Percentiles rank a stretch among this genome's conserved stretches.
Conservation (phyloP, 2,888 invertebrate species). For the Drosophila fungiperda region DNA sequence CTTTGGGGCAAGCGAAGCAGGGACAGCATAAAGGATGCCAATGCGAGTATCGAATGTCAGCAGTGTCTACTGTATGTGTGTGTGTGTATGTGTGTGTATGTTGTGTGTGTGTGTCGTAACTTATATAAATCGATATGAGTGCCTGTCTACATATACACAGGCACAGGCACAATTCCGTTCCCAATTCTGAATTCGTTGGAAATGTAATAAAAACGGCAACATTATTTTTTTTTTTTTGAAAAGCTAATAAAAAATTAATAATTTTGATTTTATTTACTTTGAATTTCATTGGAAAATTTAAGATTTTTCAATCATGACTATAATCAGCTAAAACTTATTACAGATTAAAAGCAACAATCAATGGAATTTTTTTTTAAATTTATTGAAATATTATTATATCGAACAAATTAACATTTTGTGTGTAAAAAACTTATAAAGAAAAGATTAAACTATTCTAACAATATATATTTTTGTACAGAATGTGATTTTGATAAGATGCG, state of each 20-base stretch:
- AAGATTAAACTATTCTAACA: too few species aligned
- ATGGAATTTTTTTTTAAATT: too few species aligned
- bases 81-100: background rate
- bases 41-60: constrained; percentile 60
- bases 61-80: constrained; percentile 1
- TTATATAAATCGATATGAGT: constrained; percentile 77
- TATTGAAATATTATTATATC: too few species aligned
- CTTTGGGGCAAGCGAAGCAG: background rate
- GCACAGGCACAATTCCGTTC: background rate
- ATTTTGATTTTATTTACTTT: too few species aligned
- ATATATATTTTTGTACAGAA: background rate
- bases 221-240: background rate
- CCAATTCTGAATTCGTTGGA: background rate
- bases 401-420: too few species aligned
- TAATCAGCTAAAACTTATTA: too few species aligned
- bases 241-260: background rate
- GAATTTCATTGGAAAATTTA: too few species aligned
- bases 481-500: background rate
- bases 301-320: too few species aligned
- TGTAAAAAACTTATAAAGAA: too few species aligned
- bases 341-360: too few species aligned
- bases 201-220: background rate
- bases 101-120: constrained; percentile 55
- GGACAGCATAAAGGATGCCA: constrained; percentile 32
- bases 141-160: constrained; percentile 51